Evolutionary conservation across 1,140 invertebrate species (phyloP).

Genomic region (Melanaphis sacchari): DNA sequence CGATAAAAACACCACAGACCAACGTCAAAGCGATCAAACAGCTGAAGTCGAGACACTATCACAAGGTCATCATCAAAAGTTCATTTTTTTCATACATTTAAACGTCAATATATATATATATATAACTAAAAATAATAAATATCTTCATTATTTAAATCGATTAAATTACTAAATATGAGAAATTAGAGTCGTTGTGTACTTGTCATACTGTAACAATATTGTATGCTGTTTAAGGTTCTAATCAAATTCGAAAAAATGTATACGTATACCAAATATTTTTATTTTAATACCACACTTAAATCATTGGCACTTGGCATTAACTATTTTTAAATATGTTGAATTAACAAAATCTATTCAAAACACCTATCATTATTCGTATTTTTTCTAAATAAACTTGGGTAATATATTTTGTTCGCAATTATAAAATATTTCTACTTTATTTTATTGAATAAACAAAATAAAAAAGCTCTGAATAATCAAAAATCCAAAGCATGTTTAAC

Average conservation of each 20-base stretch:
- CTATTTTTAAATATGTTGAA: background rate
- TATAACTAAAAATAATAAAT: background rate
- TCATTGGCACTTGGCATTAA: background rate
- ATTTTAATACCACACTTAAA: background rate
- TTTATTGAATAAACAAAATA: background rate
- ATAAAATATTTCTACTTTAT: too few relatives aligned
- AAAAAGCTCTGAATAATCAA: background rate
- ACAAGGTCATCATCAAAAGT: slow-evolving; percentile 67
- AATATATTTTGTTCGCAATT: background rate
- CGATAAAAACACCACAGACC: slow-evolving; percentile 74
- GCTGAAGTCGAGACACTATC: slow-evolving; percentile 77
- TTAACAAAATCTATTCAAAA: background rate
- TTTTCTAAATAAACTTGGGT: background rate
- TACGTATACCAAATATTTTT: background rate
- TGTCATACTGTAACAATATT: background rate
- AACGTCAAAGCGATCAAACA: slow-evolving; percentile 71
- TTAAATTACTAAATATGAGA: background rate
- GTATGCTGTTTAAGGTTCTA: background rate
- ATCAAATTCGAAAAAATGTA: background rate
- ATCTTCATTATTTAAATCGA: background rate
- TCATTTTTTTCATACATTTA: background rate
- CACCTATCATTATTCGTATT: background rate
- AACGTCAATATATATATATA: background rate
- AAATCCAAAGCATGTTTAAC: background rate
- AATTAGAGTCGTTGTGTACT: background rate